Percentiles rank a stretch among this genome's conserved stretches.
Conservation (phyloP, 2,113 vertebrate species). For the Desmodus rotundus region DNA sequence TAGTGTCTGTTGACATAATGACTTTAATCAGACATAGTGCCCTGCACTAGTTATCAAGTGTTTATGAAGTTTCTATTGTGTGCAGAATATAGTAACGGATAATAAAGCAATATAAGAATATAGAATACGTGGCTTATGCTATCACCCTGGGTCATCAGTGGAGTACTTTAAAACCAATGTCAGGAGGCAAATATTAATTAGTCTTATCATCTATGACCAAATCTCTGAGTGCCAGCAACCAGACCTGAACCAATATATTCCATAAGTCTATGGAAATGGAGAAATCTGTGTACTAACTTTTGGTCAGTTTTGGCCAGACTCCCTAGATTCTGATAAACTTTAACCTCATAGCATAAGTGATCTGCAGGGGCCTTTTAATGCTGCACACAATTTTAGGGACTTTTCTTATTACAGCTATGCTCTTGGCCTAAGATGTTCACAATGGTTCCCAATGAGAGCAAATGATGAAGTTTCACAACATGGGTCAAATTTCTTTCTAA, state of each 20-base stretch:
- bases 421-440: neutral
- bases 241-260: neutral
- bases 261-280: neutral
- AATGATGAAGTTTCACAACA: neutral
- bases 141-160: neutral
- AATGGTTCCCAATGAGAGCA: neutral
- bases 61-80: neutral
- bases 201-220: neutral
- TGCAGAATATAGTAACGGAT: neutral
- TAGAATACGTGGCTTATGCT: neutral
- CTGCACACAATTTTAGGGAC: accelerated
- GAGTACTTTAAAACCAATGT: neutral
- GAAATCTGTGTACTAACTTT: neutral
- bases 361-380: neutral
- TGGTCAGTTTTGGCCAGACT: neutral
- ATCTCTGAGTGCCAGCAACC: neutral
- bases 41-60: neutral
- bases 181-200: neutral
- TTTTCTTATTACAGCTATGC: neutral
- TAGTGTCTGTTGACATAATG: neutral
- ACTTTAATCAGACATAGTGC: neutral
- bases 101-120: neutral
- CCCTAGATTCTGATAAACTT: neutral
- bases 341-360: neutral
- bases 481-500: neutral